phyloP scores from a whole-genome alignment of 2,888 invertebrate species.

The Pteria penguin region DNA sequence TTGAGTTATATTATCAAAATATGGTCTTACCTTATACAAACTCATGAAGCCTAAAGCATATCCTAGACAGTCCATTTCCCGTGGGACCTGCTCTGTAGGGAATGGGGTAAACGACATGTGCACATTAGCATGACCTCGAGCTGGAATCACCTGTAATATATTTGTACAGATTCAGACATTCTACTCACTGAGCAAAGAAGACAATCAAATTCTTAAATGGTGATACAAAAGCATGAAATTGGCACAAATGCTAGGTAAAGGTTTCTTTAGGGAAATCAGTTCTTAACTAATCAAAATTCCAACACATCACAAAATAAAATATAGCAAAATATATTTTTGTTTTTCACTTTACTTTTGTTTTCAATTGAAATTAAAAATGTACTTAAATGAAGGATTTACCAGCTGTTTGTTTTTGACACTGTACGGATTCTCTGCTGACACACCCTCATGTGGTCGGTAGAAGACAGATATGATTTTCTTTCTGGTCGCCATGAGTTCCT shows the following conservation, averaged over 20 bases:
- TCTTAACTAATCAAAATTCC: too few species aligned
- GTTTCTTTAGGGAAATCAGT: too few species aligned
- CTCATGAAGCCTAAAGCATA: slow-evolving; percentile 76
- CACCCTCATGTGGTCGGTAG: slow-evolving; percentile 69
- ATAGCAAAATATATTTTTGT: background rate
- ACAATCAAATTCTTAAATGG: too few species aligned
- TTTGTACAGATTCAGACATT: too few species aligned
- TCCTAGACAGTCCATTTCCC: slow-evolving; percentile 67
- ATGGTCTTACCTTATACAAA: slow-evolving; percentile 54
- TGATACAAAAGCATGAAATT: too few species aligned
- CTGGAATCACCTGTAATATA: slow-evolving; percentile 73
- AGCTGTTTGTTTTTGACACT: slow-evolving; percentile 69
- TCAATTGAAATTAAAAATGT: background rate
- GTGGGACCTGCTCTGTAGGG: slow-evolving; percentile 58
- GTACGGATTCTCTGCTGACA: slow-evolving; percentile 59
- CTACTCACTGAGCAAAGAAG: too few species aligned
- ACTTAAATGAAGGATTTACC: slow-evolving; percentile 62
- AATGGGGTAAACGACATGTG: slow-evolving; percentile 72
- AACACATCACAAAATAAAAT: too few species aligned
- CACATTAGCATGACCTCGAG: slow-evolving; percentile 48
- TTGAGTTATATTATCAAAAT: background rate
- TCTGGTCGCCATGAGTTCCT: slow-evolving; percentile 15
- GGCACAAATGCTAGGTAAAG: too few species aligned
- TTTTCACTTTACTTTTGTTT: background rate
- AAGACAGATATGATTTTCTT: slow-evolving; percentile 64